A percentile compares a stretch with the other conserved stretches of the same genome.
phyloP scores from a whole-genome alignment of 1,140 invertebrate genomes.

The Globodera ellingtonae region DNA sequence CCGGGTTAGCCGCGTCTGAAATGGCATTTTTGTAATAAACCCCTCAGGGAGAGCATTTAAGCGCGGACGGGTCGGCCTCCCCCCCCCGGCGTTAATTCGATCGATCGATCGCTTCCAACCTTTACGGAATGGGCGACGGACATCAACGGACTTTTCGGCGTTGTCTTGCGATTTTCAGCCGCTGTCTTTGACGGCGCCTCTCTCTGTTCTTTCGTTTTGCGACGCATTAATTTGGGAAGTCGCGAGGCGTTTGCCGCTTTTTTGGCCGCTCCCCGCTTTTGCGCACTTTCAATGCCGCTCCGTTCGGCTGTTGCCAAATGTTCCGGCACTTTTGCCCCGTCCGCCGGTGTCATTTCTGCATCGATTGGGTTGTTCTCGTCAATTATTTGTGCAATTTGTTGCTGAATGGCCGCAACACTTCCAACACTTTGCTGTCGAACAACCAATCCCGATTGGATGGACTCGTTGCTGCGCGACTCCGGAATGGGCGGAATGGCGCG shows the following conservation, averaged over 20 bases:
- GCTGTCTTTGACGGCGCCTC: background rate
- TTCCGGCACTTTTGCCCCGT: slow-evolving; percentile 1
- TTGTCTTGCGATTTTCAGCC: slow-evolving; percentile 4
- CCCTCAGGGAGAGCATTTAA: too few relatives aligned
- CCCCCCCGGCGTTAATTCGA: too few relatives aligned
- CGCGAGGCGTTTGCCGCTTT: slow-evolving; percentile 13
- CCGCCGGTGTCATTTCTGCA: slow-evolving; percentile 10
- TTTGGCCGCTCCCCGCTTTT: background rate
- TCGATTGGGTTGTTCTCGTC: slow-evolving; percentile 36
- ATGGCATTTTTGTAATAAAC: slow-evolving; percentile 19
- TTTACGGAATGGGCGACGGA: slow-evolving; percentile 52
- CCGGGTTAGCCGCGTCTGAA: slow-evolving; percentile 33
- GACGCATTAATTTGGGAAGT: slow-evolving; percentile 16
- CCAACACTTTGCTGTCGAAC: slow-evolving; percentile 12
- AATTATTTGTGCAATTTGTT: slow-evolving; percentile 28
- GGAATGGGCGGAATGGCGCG: slow-evolving; percentile 55
- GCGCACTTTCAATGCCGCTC: background rate
- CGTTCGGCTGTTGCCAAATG: background rate
- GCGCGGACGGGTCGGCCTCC: background rate
- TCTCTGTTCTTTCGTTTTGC: slow-evolving; percentile 20
- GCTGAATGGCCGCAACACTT: background rate
- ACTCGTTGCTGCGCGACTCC: slow-evolving; percentile 54
- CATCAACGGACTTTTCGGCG: slow-evolving; percentile 48
- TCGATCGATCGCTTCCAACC: background rate
- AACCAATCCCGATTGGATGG: slow-evolving; percentile 40